Evolutionary conservation across 2,113 vertebrate species (phyloP).

Genomic region (Mugil cephalus): DNA sequence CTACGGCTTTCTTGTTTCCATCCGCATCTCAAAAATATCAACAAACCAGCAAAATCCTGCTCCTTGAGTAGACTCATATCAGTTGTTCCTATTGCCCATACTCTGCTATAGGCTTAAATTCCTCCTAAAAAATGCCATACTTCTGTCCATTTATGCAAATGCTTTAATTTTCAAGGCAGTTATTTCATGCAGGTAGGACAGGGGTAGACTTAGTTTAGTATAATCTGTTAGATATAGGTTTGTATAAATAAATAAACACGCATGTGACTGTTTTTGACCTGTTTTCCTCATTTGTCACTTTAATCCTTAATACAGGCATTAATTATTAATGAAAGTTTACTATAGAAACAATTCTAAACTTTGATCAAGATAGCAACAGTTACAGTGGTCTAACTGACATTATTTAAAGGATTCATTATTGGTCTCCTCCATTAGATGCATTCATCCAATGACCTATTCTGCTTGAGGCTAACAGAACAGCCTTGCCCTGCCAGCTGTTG

Average conservation of each 20-base stretch:
- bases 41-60: too few relatives aligned
- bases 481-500: constrained; percentile 64
- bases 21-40: too few relatives aligned
- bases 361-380: background rate
- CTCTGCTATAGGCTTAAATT: too few relatives aligned
- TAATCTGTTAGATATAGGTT: background rate
- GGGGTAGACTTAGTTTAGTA: too few relatives aligned
- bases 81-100: too few relatives aligned
- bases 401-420: constrained; percentile 29
- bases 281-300: background rate
- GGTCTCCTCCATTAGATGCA: constrained; percentile 46
- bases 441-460: constrained; percentile 64
- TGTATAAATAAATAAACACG: background rate
- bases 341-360: background rate
- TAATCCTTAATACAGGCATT: background rate
- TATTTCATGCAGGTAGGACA: too few relatives aligned
- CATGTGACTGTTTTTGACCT: too few relatives aligned
- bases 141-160: too few relatives aligned
- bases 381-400: constrained; percentile 8
- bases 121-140: too few relatives aligned
- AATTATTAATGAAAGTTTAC: background rate
- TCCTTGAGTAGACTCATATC: too few relatives aligned
- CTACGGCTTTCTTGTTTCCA: too few relatives aligned
- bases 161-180: too few relatives aligned
- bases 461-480: constrained; percentile 63